Percentiles rank a stretch among this genome's conserved stretches.
phyloP scores from a whole-genome alignment of 2,797 vertebrate genomes.

The Natrix natrix region DNA sequence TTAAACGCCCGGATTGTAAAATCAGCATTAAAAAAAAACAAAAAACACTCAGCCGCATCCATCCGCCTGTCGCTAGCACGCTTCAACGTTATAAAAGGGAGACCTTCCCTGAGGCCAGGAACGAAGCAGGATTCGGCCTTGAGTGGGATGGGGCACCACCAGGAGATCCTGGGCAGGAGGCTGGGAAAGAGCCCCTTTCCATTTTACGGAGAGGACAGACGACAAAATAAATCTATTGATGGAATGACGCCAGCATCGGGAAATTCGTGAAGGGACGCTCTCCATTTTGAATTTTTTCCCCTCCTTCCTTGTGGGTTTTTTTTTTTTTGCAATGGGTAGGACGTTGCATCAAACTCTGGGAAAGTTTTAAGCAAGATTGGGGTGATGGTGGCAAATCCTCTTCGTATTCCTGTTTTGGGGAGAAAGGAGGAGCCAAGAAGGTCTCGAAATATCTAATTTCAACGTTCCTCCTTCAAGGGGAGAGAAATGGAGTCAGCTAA shows the following conservation, averaged over 20 bases:
- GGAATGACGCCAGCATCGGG: background rate
- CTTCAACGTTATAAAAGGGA: background rate
- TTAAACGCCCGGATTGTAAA: background rate
- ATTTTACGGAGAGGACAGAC: background rate
- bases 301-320: background rate
- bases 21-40: background rate
- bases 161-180: background rate
- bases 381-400: background rate
- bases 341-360: background rate
- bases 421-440: background rate
- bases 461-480: background rate
- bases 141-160: background rate
- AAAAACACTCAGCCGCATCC: background rate
- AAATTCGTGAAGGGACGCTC: background rate
- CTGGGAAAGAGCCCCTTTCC: background rate
- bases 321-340: background rate
- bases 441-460: background rate
- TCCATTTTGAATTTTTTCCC: background rate
- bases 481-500: fast-evolving
- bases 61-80: fast-evolving
- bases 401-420: background rate
- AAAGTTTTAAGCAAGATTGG: background rate
- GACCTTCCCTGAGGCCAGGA: background rate
- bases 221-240: background rate
- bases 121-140: background rate